Conservation (phyloP, 2,797 vertebrate species). For the Caiman crocodilus region DNA sequence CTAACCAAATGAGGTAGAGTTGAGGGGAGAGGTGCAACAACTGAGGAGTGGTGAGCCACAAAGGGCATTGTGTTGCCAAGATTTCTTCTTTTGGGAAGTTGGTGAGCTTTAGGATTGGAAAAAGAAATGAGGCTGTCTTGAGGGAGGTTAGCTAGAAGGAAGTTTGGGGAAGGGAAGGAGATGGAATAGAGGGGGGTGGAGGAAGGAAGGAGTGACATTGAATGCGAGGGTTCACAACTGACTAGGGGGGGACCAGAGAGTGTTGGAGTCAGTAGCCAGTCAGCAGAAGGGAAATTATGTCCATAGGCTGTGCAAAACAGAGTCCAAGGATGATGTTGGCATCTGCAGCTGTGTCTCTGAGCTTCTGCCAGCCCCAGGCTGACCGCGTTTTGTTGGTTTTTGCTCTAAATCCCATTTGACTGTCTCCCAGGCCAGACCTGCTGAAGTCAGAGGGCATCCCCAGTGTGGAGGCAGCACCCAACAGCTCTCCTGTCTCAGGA, state of each 20-base stretch:
- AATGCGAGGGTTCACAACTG: background rate
- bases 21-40: background rate
- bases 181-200: background rate
- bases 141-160: constrained; percentile 2
- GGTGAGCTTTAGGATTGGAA: background rate
- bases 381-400: background rate
- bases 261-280: background rate
- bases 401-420: background rate
- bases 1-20: background rate
- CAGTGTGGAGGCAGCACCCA: constrained; percentile 86
- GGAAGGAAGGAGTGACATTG: background rate
- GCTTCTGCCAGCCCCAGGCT: background rate
- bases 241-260: background rate
- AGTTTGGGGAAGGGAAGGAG: background rate
- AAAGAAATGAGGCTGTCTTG: constrained; percentile 7
- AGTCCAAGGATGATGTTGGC: background rate
- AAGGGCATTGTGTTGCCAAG: background rate
- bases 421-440: constrained; percentile 89
- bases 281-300: background rate
- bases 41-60: background rate
- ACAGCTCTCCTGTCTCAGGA: constrained; percentile 90
- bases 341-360: background rate
- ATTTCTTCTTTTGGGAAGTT: background rate
- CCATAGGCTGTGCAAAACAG: background rate
- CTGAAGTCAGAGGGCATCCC: constrained; percentile 94